Conservation (phyloP, 2,113 vertebrate genomes). For the Silurus asotus region DNA sequence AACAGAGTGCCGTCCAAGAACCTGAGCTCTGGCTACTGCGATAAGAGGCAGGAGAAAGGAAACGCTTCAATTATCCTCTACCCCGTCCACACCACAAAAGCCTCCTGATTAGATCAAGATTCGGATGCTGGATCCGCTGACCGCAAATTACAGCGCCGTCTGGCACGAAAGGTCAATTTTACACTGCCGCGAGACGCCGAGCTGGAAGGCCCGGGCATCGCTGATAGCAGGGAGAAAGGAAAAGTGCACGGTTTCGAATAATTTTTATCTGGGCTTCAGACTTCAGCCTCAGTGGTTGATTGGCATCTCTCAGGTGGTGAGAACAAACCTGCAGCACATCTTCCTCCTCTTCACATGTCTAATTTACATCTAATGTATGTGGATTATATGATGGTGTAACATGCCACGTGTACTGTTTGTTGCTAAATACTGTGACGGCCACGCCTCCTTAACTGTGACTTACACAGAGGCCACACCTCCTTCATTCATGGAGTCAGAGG, state of each 20-base stretch:
- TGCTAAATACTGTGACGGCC: neutral
- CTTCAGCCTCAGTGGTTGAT: neutral
- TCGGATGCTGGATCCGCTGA: constrained; percentile 37
- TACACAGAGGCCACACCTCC: no score
- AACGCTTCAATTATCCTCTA: constrained; percentile 30
- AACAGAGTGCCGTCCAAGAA: neutral
- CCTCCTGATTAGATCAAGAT: constrained; percentile 54
- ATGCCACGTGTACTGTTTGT: neutral
- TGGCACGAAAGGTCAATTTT: constrained; percentile 56
- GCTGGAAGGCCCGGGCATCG: neutral
- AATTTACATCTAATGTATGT: neutral
- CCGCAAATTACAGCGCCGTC: constrained; percentile 51
- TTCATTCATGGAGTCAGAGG: no score
- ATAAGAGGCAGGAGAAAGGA: constrained; percentile 23
- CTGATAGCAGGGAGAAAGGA: neutral
- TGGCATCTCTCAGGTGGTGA: neutral
- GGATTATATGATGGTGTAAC: neutral
- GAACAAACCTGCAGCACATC: constrained; percentile 11
- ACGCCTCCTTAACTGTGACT: no score
- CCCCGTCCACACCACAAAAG: constrained; percentile 42
- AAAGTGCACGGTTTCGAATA: neutral
- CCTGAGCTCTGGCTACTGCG: neutral
- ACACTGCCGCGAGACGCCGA: constrained; percentile 26
- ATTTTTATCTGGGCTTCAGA: neutral
- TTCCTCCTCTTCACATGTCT: neutral